Evolutionary conservation across 2,797 vertebrate species (phyloP).

Genomic region (Dromococcyx pavoninus): DNA sequence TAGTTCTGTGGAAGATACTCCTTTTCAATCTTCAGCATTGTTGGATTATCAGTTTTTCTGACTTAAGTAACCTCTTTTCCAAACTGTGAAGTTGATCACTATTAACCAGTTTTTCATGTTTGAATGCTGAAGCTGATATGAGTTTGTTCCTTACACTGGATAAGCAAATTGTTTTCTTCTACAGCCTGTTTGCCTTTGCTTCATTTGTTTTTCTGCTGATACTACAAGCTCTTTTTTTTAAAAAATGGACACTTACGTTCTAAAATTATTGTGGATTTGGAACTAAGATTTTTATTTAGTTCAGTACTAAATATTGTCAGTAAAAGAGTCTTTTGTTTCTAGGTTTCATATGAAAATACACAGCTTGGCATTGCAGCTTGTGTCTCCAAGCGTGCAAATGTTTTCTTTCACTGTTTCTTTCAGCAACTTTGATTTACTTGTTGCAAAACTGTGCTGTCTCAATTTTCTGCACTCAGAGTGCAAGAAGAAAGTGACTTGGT

Average conservation of each 20-base stretch:
- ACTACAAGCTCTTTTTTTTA: not conserved
- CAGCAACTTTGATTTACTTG: not conserved
- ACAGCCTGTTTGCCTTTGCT: not conserved
- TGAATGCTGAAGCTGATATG: not conserved
- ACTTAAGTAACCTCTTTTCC: not conserved
- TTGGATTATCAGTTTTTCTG: not conserved
- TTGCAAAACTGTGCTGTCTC: not conserved
- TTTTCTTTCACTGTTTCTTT: not conserved
- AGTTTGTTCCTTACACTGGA: not conserved
- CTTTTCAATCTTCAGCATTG: not conserved
- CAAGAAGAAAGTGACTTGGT: not conserved
- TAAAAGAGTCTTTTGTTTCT: not conserved
- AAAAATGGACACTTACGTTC: rapidly evolving
- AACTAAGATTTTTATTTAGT: not conserved
- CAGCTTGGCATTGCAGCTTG: not conserved
- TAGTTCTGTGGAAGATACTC: not conserved
- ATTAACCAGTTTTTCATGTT: not conserved
- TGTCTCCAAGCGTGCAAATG: not conserved
- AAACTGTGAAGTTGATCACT: not conserved
- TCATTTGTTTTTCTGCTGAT: not conserved
- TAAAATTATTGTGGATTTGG: not conserved
- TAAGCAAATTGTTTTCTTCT: not conserved
- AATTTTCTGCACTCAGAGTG: not conserved
- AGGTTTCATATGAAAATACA: not conserved
- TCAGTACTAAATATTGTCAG: not conserved